Evolutionary conservation across 2,797 vertebrate species (phyloP).

Genomic region (Coendou prehensilis): DNA sequence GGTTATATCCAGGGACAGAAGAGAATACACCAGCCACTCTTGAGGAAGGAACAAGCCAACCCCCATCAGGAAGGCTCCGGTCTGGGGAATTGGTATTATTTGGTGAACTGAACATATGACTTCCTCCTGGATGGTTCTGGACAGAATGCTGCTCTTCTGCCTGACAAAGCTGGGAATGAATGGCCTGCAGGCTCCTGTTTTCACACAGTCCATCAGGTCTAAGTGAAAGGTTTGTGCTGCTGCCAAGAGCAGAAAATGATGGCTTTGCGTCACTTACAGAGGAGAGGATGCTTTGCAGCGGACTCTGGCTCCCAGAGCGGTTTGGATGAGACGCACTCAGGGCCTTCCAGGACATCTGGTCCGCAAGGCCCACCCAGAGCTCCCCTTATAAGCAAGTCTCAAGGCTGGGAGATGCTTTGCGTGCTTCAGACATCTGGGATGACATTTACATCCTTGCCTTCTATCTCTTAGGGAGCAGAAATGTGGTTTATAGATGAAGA

Average conservation of each 20-base stretch:
- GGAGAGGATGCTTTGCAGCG: slow-evolving; percentile 73
- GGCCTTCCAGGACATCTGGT: slow-evolving; percentile 77
- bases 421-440: slow-evolving; percentile 74
- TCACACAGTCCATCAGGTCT: slow-evolving; percentile 82
- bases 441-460: slow-evolving; percentile 68
- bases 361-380: slow-evolving; percentile 45
- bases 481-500: slow-evolving; percentile 38
- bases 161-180: slow-evolving; percentile 78
- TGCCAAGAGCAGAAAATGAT: slow-evolving; percentile 81
- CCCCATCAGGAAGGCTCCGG: background rate
- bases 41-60: background rate
- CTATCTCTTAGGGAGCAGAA: slow-evolving; percentile 43
- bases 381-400: slow-evolving; percentile 13
- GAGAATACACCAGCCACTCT: background rate
- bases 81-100: slow-evolving; percentile 4
- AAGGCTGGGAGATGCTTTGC: slow-evolving; percentile 25
- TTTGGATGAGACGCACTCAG: background rate
- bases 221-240: slow-evolving; percentile 83
- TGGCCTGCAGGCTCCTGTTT: slow-evolving; percentile 76
- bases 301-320: slow-evolving; percentile 51
- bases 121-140: slow-evolving; percentile 60
- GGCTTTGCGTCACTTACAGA: slow-evolving; percentile 59
- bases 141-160: slow-evolving; percentile 31
- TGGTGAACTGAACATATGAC: slow-evolving; percentile 23
- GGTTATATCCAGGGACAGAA: background rate